Evolutionary conservation across 1,140 invertebrate genomes (phyloP).

Genomic region (Copidosoma floridanum): DNA sequence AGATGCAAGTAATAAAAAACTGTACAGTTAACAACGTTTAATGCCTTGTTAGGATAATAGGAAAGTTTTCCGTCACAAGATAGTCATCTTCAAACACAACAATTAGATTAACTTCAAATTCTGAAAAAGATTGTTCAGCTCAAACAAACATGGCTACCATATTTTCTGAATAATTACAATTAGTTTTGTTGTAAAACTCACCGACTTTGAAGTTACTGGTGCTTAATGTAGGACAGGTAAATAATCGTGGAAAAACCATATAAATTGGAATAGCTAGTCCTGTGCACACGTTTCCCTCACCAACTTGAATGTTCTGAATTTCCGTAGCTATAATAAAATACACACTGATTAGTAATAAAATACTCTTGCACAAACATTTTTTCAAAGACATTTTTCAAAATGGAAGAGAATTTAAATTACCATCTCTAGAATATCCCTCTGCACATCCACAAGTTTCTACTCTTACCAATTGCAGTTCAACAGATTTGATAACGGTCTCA

Average conservation of each 20-base stretch:
- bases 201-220: conserved; percentile 96
- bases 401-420: conserved; percentile 54
- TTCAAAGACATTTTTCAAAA: not conserved
- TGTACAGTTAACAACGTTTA: conserved; percentile 35
- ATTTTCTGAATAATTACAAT: conserved; percentile 3
- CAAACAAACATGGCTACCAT: not conserved
- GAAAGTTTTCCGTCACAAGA: conserved; percentile 95
- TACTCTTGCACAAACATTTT: conserved; percentile 19
- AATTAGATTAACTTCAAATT: conserved; percentile 94
- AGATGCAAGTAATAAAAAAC: too few species aligned
- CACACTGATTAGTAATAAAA: not conserved
- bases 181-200: too few species aligned
- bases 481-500: conserved; percentile 82
- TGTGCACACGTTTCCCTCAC: conserved; percentile 84
- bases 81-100: conserved; percentile 92
- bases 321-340: conserved; percentile 76
- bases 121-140: conserved; percentile 77
- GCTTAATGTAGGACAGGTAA: conserved; percentile 89
- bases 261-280: conserved; percentile 85
- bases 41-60: conserved; percentile 72
- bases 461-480: conserved; percentile 91
- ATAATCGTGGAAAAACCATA: conserved; percentile 93
- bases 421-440: conserved; percentile 91
- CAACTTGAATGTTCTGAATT: conserved; percentile 97
- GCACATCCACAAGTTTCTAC: conserved; percentile 95